phyloP scores from a whole-genome alignment of 2,113 vertebrate species.

The Chrysochloris asiatica region DNA sequence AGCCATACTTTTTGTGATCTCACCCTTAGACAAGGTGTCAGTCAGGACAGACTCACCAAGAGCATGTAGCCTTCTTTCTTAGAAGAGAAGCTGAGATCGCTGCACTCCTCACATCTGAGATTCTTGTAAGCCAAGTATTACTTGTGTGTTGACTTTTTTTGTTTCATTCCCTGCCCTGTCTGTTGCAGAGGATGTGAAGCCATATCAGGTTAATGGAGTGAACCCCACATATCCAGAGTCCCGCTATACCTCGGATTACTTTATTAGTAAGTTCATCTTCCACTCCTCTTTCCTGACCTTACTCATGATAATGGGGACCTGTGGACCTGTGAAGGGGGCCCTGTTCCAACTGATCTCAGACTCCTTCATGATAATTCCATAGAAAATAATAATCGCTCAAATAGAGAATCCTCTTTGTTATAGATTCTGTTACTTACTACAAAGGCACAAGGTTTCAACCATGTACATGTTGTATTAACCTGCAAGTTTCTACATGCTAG shows the following conservation, averaged over 20 bases:
- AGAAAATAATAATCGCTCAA: background rate
- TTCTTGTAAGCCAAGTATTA: background rate
- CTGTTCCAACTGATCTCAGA: background rate
- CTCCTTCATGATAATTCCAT: background rate
- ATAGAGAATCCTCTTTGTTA: background rate
- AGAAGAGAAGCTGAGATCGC: constrained; percentile 16
- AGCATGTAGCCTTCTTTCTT: constrained; percentile 25
- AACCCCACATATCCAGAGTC: constrained; percentile 94
- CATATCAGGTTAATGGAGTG: constrained; percentile 92
- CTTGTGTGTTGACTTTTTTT: background rate
- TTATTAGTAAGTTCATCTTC: constrained; percentile 94
- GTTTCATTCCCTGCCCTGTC: constrained; percentile 72
- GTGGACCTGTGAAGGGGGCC: background rate
- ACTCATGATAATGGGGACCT: background rate
- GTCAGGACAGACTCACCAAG: background rate
- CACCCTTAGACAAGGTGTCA: constrained; percentile 28
- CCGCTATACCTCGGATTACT: constrained; percentile 97
- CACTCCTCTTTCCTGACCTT: accelerated
- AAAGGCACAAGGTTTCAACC: background rate
- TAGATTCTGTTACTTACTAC: background rate
- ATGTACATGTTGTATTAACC: background rate
- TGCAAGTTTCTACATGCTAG: background rate
- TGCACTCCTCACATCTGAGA: background rate
- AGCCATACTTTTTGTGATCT: constrained; percentile 47
- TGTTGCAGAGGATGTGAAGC: constrained; percentile 95